Conservation (phyloP, 35 echinoderm and acorn worm species). For the Stichopus chloronotus region DNA sequence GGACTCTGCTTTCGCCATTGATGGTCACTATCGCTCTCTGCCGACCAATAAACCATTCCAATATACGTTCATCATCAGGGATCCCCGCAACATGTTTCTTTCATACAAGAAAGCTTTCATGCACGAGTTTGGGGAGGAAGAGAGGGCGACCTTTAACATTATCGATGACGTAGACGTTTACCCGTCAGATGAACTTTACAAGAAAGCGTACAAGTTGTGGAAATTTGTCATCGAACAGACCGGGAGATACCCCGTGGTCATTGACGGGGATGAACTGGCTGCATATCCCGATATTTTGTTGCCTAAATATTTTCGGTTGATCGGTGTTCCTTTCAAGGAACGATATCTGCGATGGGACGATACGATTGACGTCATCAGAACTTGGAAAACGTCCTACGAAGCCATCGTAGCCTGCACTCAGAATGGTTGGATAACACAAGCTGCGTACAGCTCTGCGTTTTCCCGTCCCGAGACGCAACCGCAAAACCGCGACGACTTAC, state of each 20-base stretch:
- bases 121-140: slow-evolving; percentile 11
- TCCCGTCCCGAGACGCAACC: neutral
- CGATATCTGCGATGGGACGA: slow-evolving; percentile 27
- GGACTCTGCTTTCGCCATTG: slow-evolving; percentile 53
- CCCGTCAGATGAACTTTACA: slow-evolving; percentile 55
- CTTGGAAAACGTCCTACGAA: slow-evolving; percentile 60
- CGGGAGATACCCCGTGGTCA: slow-evolving; percentile 31
- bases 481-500: neutral
- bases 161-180: slow-evolving; percentile 53
- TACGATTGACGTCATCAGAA: slow-evolving; percentile 35
- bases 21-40: slow-evolving; percentile 21
- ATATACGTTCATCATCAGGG: slow-evolving; percentile 54
- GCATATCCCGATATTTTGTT: slow-evolving; percentile 40
- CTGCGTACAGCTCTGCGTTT: slow-evolving; percentile 23
- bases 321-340: slow-evolving; percentile 43
- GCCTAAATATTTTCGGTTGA: slow-evolving; percentile 39
- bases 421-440: slow-evolving; percentile 59
- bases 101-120: slow-evolving; percentile 58
- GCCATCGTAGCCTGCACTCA: slow-evolving; percentile 50
- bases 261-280: slow-evolving; percentile 53
- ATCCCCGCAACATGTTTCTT: slow-evolving; percentile 59
- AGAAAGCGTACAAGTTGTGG: slow-evolving; percentile 52
- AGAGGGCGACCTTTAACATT: slow-evolving; percentile 32
- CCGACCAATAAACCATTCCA: slow-evolving; percentile 44
- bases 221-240: slow-evolving; percentile 37